Conservation (phyloP, 2,797 vertebrate species). For the Myotis vivesi region DNA sequence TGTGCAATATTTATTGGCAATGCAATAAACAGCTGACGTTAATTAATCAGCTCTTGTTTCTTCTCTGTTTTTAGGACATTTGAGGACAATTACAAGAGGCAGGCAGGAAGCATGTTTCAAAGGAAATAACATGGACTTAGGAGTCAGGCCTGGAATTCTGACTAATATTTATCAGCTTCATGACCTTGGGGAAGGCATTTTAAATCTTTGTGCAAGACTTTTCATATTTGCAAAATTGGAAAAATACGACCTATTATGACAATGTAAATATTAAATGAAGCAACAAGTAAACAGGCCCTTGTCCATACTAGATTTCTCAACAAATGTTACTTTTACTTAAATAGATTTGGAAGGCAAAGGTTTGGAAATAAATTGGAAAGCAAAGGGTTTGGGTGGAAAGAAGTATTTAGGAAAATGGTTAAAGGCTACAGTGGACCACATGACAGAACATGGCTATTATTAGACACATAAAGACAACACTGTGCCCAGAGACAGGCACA, state of each 20-base stretch:
- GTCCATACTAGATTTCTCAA: neutral
- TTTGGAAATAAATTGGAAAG: neutral
- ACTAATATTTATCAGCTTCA: neutral
- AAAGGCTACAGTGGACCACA: neutral
- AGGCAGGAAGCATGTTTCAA: neutral
- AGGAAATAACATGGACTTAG: neutral
- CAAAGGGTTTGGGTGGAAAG: neutral
- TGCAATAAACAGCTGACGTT: conserved; percentile 44
- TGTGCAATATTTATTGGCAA: neutral
- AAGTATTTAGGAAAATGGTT: neutral
- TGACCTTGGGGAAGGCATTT: conserved; percentile 2
- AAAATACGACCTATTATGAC: neutral
- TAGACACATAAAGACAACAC: neutral
- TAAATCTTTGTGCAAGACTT: neutral
- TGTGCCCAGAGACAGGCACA: neutral
- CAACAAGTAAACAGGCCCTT: neutral
- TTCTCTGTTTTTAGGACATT: conserved; percentile 25
- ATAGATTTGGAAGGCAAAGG: neutral
- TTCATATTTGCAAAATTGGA: neutral
- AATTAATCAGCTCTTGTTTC: conserved; percentile 18
- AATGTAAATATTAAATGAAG: neutral
- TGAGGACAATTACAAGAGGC: conserved; percentile 5
- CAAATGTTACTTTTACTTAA: neutral
- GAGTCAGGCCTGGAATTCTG: neutral
- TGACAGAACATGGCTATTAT: neutral